Percentiles rank a stretch among this genome's conserved stretches.
phyloP scores from a whole-genome alignment of 2,888 invertebrate genomes.

The Brenthis hecate region DNA sequence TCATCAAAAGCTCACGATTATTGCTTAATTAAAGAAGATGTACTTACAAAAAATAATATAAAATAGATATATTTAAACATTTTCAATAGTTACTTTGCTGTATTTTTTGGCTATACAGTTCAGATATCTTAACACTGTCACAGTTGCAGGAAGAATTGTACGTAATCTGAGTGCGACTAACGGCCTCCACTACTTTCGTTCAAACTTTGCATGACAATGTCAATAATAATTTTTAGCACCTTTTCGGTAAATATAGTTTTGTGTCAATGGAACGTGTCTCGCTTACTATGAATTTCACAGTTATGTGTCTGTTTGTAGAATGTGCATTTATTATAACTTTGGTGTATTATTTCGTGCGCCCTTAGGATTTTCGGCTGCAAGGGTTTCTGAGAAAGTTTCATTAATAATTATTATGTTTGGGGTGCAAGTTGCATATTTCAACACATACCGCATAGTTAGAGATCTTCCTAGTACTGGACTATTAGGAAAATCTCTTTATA shows the following conservation, averaged over 20 bases:
- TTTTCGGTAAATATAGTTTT: conserved; percentile 57
- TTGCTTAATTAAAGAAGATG: too few relatives aligned
- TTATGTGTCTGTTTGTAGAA: too few relatives aligned
- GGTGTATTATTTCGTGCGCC: too few relatives aligned
- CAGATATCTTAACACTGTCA: conserved; percentile 13
- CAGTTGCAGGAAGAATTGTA: conserved; percentile 10
- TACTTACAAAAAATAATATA: conserved; percentile 19
- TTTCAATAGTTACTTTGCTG: conserved; percentile 14
- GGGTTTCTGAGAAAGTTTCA: too few relatives aligned
- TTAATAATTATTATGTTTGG: too few relatives aligned
- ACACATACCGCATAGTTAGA: too few relatives aligned
- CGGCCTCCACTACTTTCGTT: conserved; percentile 56
- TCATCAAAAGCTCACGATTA: not conserved
- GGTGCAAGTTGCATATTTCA: too few relatives aligned
- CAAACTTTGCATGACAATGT: conserved; percentile 50
- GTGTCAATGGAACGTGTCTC: conserved; percentile 50
- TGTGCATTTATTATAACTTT: too few relatives aligned
- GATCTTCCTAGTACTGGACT: too few relatives aligned
- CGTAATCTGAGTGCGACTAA: conserved; percentile 52
- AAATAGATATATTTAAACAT: conserved; percentile 23
- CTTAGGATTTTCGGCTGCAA: too few relatives aligned
- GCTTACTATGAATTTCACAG: too few relatives aligned
- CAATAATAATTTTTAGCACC: conserved; percentile 73
- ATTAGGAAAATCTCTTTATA: too few relatives aligned
- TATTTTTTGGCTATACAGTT: not conserved